Evolutionary conservation across 2,113 vertebrate genomes (phyloP), one percentile per base, ranked within the genome.

Genomic region (Apistogramma diplotaenia): DNA sequence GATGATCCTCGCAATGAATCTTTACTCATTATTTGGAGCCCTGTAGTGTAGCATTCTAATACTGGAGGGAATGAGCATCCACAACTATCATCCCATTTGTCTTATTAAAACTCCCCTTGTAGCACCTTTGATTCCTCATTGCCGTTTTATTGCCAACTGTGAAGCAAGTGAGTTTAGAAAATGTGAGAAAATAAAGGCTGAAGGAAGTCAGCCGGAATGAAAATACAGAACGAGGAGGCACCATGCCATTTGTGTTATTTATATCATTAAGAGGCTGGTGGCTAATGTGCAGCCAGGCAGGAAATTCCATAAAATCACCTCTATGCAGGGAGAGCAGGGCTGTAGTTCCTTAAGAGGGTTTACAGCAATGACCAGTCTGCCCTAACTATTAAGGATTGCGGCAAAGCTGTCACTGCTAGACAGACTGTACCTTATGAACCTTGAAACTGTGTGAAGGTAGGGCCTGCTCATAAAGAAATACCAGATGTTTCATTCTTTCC

Each of bases 61-160:
- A 27, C 35, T 75, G 25, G 51, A 25, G 71, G 71, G 53, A 74
- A 12, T 16, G 9, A 37, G 71, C 31, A 37, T 74, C 71, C 13
- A 25, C 53, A 29, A 25, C 73, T 25, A 46, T 49, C 46, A 49
- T 70, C 23, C 25, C 40, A 70, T 70, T 70, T 70, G 62, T 70
- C 62, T 70, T 70, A 70, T 70, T 21, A 57, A 86, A 85, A 56
- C 62, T 72, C 78, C n/a, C n/a, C 19, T 51, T 35, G 33, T 74
- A 6, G 29, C 60, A 60, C 80, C 37, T 70, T 62, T 37, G 40
- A 79, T 73, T 74, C 33, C 51, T 74, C 6, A 6, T 70, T 79
- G 67, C 57, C 27, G 29, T 76, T 82, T 60, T 51, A 46, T 67
- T 19, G 3, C 56, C 65, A 54, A 55, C 62, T 49, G 62, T 27